Evolutionary conservation across 2,888 invertebrate genomes (phyloP), one percentile per base, ranked within the genome.

Genomic region (Criorhina ranunculi): DNA sequence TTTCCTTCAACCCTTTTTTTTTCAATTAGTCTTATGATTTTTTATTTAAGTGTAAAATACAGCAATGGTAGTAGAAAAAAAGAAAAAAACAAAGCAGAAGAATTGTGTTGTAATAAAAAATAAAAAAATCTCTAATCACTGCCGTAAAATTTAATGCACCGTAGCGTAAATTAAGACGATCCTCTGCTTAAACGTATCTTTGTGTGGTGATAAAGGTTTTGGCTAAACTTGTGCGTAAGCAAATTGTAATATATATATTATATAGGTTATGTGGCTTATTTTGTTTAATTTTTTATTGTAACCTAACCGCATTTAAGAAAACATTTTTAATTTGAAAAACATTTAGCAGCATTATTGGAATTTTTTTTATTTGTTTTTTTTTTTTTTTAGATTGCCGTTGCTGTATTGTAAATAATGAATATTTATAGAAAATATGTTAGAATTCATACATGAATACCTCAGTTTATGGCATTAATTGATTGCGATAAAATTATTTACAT

Each of bases 101-200:
- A n/a, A n/a, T 24, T 24, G 24, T 24, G 24, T 24, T 24, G 24
- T 24, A 24, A 4, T 24, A 24, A 2, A 42, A 53, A 42, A 33
- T 0, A 33, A 12, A 31, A n/a, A 0, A 17, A 40, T 49, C 17
- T 55, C 37, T 59, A 29, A 67, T 62, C 77, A 77, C 77, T 77
- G 77, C 77, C 77, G 76, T 77, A 19, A 53, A 51, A 44, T 37
- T 40, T 51, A 76, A 59, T 55, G 64, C 62, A 55, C 59, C 29
- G 29, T 59, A 70, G 59, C 49, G 24, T 37, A 37, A 57, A 11
- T 57, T 31, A 51, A 46, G 35, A 46, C 7, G 31, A 19, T 12
- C 42, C 33, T 19, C 19, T 35, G 35, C 35, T 64, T n/a, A 37
- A 17, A 49, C 35, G 12, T n/a, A 12, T 15, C 31, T 37, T n/a